Evolutionary conservation across 2,797 vertebrate species (phyloP).

Genomic region (Austrolebias charrua): DNA sequence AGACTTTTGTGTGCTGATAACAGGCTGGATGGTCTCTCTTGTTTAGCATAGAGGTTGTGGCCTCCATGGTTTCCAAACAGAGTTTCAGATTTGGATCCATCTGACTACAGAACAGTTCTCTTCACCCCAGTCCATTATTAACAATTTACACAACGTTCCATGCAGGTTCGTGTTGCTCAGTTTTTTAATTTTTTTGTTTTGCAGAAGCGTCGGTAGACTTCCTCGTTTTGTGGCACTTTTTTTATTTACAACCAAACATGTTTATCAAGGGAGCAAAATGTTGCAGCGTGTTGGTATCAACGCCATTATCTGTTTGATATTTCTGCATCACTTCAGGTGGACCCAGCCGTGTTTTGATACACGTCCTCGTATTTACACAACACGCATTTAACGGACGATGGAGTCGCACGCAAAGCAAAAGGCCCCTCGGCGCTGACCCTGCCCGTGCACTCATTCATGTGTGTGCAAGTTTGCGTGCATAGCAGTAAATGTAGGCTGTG

Average conservation of each 20-base stretch:
- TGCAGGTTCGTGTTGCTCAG: too few relatives aligned
- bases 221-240: too few relatives aligned
- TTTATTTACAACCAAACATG: neutral
- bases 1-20: too few relatives aligned
- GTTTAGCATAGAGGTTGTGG: too few relatives aligned
- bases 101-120: too few relatives aligned
- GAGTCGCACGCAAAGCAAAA: slow-evolving; percentile 40
- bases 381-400: slow-evolving; percentile 67
- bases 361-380: slow-evolving; percentile 67
- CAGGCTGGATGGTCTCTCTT: too few relatives aligned
- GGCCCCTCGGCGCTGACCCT: slow-evolving; percentile 55
- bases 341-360: slow-evolving; percentile 55
- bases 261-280: neutral
- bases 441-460: slow-evolving; percentile 62
- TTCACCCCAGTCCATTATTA: too few relatives aligned
- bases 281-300: slow-evolving; percentile 2
- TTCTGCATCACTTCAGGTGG: slow-evolving; percentile 23
- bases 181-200: too few relatives aligned
- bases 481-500: slow-evolving; percentile 41
- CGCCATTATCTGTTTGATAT: slow-evolving; percentile 8
- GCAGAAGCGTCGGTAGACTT: too few relatives aligned
- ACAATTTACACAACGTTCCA: too few relatives aligned
- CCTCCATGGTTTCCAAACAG: too few relatives aligned
- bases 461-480: slow-evolving; percentile 68
- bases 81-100: too few relatives aligned